Base-by-base conservation (phyloP, 2,888 invertebrate genomes). In the Uloborus plumipes region DNA sequence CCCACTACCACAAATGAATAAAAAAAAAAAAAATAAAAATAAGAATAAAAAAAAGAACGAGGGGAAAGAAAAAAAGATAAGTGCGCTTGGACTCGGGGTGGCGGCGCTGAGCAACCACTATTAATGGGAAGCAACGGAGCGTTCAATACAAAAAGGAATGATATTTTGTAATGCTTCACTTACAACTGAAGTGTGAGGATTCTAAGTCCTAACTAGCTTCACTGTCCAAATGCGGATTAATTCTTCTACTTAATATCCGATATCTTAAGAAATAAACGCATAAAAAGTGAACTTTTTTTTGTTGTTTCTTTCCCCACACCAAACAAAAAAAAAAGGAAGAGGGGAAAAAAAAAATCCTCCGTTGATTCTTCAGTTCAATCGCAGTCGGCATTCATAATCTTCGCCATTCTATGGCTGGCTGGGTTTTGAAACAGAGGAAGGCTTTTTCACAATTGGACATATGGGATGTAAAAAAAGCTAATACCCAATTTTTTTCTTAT, bases 161-260 rank as follows among this genome's bases (percentile, higher is more conserved):
- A 78, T 78, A 81, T 81, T 81, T 74, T 74, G 69, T 58, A 74
- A 81, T 74, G 80, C 80, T 69, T 81, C 80, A 70, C 74, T 74
- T 81, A 53, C 73, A 50, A 65, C 66, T 59, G 67, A 55, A 80
- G 79, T n/a, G 62, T 50, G 58, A 49, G 53, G 75, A 64, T 73
- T 73, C 64, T 73, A 61, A 61, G 49, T 14, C 39, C 39, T 59
- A 64, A 47, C 13, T 53, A 62, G 51, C 39, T 71, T 62, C 73
- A 31, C 61, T 74, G 80, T 69, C 74, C 80, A 70, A 81, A 81
- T 81, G 67, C 74, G 80, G 80, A 81, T 81, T 81, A 81, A 81
- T 81, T 71, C 59, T 70, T 73, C 67, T 73, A 74, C 80, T 81
- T 81, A 81, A 81, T 81, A 81, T 81, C 67, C 80, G 70, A 81